Percentiles rank a stretch among this genome's conserved stretches.
phyloP scores from a whole-genome alignment of 2,888 invertebrate species.

The Protophormia terraenovae region DNA sequence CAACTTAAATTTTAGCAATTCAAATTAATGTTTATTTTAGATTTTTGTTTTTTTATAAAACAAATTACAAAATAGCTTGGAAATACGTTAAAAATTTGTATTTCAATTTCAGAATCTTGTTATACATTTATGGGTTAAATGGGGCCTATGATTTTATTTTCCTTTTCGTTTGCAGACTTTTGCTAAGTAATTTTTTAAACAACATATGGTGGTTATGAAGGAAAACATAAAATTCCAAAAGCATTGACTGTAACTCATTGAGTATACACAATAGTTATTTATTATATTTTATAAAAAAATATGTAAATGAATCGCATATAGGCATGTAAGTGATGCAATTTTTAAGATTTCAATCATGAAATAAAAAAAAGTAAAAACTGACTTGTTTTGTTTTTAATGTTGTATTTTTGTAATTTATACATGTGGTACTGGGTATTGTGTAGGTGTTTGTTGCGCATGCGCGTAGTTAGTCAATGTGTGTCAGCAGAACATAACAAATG shows the following conservation, averaged over 20 bases:
- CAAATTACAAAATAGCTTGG: too few species aligned
- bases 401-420: conserved; percentile 28
- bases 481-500: conserved; percentile 53
- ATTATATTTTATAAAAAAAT: conserved; percentile 9
- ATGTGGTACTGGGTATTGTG: conserved; percentile 17
- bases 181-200: not conserved
- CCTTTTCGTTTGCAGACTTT: conserved; percentile 4
- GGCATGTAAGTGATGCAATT: conserved; percentile 49
- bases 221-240: not conserved
- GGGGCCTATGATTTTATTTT: not conserved
- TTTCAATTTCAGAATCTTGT: too few species aligned
- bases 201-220: conserved; percentile 47
- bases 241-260: not conserved
- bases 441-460: conserved; percentile 63
- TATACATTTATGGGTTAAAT: too few species aligned
- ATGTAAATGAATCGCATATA: conserved; percentile 51
- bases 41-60: too few species aligned
- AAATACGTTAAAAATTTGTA: too few species aligned
- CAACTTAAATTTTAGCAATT: too few species aligned
- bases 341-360: conserved; percentile 50
- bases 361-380: not conserved
- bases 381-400: not conserved
- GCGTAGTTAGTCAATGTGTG: conserved; percentile 55
- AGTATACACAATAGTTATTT: not conserved
- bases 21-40: too few species aligned